Conservation (phyloP, 2,797 vertebrate genomes). For the Dipus sagitta region DNA sequence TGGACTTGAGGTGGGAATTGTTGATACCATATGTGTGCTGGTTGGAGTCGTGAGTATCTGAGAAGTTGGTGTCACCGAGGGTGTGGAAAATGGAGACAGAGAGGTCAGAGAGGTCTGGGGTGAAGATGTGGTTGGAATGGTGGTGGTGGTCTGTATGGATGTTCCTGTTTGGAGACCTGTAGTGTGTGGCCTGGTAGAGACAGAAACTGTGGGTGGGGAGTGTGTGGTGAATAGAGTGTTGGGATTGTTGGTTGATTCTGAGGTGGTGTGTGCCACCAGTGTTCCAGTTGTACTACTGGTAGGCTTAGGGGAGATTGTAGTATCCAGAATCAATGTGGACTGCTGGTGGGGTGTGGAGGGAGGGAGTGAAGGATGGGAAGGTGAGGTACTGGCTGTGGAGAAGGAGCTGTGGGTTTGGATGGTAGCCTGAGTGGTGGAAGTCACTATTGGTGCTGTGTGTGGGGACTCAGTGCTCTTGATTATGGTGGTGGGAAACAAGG, state of each 20-base stretch:
- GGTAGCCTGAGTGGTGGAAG: background rate
- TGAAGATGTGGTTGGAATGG: rapidly evolving
- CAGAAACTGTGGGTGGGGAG: rapidly evolving
- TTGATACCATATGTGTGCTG: no score
- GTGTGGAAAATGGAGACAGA: background rate
- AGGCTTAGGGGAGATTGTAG: no score
- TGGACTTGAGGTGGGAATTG: no score
- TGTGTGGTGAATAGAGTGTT: rapidly evolving
- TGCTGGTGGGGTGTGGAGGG: no score
- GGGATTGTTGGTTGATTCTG: no score
- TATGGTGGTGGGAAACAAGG: background rate
- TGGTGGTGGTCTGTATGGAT: background rate
- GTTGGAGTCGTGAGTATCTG: background rate
- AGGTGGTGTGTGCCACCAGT: no score
- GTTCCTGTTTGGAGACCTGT: rapidly evolving
- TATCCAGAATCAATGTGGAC: no score
- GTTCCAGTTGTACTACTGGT: background rate
- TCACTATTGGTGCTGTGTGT: background rate
- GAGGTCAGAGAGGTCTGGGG: background rate
- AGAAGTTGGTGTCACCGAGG: background rate
- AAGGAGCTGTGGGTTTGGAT: background rate
- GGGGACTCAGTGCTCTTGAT: background rate
- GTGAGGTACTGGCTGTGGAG: background rate
- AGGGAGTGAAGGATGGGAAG: no score
- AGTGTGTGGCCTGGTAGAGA: background rate